A percentile compares a stretch with the other conserved stretches of the same genome.
Evolutionary conservation across 2,797 vertebrate species (phyloP).

Genomic region (Catharus ustulatus): DNA sequence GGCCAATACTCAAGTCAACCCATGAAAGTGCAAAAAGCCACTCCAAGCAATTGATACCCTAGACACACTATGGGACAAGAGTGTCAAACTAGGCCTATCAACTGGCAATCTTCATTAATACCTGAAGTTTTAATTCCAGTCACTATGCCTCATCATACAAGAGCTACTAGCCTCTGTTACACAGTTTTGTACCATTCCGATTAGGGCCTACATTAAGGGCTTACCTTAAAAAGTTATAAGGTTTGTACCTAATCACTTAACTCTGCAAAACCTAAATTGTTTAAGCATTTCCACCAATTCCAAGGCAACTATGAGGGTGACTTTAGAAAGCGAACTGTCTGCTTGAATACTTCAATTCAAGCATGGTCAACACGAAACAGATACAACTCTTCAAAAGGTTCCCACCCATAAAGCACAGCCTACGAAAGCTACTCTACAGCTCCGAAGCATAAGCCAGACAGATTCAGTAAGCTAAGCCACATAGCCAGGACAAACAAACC

Average conservation of each 20-base stretch:
- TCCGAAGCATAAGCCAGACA: not conserved
- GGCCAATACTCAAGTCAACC: constrained; percentile 37
- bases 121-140: not conserved
- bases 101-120: not conserved
- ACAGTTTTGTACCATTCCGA: not conserved
- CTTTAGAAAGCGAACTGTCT: not conserved
- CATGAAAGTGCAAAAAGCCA: not conserved
- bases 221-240: not conserved
- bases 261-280: not conserved
- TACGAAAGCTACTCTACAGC: not conserved
- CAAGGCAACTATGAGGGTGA: not conserved
- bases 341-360: not conserved
- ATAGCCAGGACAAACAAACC: not conserved
- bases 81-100: not conserved
- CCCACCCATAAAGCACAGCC: fast-evolving
- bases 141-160: not conserved
- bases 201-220: not conserved
- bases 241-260: not conserved
- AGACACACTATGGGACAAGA: not conserved
- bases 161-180: not conserved
- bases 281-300: not conserved
- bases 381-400: not conserved
- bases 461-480: not conserved
- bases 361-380: not conserved
- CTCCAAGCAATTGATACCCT: not conserved